These are phyloP conservation scores for Aspidoscelis tigris DNA, from an alignment of 2,113 vertebrate genomes.

Conservation along the genomic window DNA sequence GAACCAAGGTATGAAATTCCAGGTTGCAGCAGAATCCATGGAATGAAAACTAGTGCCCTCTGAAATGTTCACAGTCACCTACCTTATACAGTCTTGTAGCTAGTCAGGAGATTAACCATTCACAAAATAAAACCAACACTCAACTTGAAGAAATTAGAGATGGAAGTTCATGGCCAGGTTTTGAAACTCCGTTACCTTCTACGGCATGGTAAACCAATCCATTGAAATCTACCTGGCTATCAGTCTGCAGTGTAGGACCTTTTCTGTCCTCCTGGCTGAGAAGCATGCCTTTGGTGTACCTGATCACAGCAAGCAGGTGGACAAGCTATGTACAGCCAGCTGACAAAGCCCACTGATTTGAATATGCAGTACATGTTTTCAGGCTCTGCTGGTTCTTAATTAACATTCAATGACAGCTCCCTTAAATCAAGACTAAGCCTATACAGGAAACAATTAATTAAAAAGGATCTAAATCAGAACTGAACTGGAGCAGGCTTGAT, in stretches of 20 bases:
- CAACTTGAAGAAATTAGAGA: neutral
- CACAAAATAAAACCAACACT: neutral
- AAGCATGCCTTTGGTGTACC: neutral
- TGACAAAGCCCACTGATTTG: constrained; percentile 9
- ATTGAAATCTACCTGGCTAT: neutral
- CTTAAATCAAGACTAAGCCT: constrained; percentile 56
- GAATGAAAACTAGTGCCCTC: neutral
- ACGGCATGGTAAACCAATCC: neutral
- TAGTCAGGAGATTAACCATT: neutral
- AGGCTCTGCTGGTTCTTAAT: constrained; percentile 33
- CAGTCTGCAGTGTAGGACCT: neutral
- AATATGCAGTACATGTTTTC: constrained; percentile 35
- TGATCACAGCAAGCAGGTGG: neutral
- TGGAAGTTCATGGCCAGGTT: neutral
- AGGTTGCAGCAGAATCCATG: no score
- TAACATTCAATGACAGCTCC: constrained; percentile 19
- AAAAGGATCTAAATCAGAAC: constrained; percentile 37
- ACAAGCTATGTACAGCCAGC: neutral
- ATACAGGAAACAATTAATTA: constrained; percentile 57
- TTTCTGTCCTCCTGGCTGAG: neutral
- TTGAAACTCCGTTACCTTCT: neutral
- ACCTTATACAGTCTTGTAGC: neutral
- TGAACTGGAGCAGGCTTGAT: constrained; percentile 50
- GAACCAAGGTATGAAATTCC: neutral
- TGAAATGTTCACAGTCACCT: no score